These are phyloP conservation scores for Isichthys henryi DNA, from an alignment of 2,113 vertebrate species.

Conservation along the genomic window DNA sequence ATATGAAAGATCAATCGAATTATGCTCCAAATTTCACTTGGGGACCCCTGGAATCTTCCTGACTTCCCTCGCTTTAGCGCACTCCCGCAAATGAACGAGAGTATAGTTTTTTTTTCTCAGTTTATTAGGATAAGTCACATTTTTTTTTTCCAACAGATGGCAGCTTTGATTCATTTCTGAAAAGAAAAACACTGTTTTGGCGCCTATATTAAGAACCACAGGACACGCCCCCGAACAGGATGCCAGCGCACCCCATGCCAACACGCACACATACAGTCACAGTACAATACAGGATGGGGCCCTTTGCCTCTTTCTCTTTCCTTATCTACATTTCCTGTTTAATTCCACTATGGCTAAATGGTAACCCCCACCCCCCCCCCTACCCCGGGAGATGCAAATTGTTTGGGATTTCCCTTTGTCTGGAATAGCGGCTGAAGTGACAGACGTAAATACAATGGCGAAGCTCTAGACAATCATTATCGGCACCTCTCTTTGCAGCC, in stretches of 20 bases:
- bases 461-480: no score
- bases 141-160: neutral
- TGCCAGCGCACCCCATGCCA: neutral
- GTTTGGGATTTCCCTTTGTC: neutral
- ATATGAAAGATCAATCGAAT: neutral
- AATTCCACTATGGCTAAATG: neutral
- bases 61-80: no score
- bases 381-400: neutral
- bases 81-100: neutral
- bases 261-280: neutral
- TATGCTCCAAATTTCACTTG: no score
- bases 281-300: neutral
- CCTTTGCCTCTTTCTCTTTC: neutral
- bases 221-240: neutral
- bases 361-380: no score
- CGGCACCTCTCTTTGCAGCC: slow-evolving; percentile 71
- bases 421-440: neutral
- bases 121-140: neutral
- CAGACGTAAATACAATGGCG: neutral
- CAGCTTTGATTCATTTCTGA: neutral
- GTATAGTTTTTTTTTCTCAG: neutral
- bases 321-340: neutral
- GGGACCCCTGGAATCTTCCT: no score
- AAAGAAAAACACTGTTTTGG: neutral
- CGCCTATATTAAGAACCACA: neutral